Evolutionary conservation across 2,797 vertebrate species (phyloP).

Genomic region (Neoniphon sammara): DNA sequence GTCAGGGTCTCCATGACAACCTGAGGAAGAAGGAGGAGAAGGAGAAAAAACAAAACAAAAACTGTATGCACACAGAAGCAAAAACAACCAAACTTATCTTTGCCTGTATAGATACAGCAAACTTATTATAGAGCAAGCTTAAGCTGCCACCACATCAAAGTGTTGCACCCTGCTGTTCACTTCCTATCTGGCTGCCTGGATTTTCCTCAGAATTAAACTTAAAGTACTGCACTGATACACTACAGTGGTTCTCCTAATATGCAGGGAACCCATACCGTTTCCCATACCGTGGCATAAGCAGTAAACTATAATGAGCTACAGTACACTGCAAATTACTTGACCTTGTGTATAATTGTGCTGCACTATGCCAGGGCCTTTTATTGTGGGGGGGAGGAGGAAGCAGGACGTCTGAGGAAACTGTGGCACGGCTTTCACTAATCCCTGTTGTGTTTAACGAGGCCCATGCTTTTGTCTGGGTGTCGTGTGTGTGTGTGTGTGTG

Average conservation of each 20-base stretch:
- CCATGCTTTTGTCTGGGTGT: constrained; percentile 7
- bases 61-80: constrained; percentile 12
- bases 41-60: background rate
- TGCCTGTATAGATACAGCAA: background rate
- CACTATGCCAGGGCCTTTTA: background rate
- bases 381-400: background rate
- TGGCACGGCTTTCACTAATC: constrained; percentile 31
- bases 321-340: constrained; percentile 24
- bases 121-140: constrained; percentile 22
- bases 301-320: constrained; percentile 38
- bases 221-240: background rate
- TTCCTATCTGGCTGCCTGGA: constrained; percentile 4
- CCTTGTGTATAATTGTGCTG: background rate
- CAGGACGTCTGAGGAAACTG: constrained; percentile 10
- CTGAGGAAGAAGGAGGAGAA: background rate
- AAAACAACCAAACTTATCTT: constrained; percentile 25
- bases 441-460: constrained; percentile 32
- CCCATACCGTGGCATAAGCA: background rate
- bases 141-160: constrained; percentile 13
- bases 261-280: constrained; percentile 24
- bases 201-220: constrained; percentile 10
- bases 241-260: constrained; percentile 15
- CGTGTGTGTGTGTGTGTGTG: background rate
- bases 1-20: constrained; percentile 37
- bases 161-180: constrained; percentile 23